Evolutionary conservation across 2,888 invertebrate genomes (phyloP), one percentile per base, ranked within the genome.

Genomic region (Asteroscopus sphinx): DNA sequence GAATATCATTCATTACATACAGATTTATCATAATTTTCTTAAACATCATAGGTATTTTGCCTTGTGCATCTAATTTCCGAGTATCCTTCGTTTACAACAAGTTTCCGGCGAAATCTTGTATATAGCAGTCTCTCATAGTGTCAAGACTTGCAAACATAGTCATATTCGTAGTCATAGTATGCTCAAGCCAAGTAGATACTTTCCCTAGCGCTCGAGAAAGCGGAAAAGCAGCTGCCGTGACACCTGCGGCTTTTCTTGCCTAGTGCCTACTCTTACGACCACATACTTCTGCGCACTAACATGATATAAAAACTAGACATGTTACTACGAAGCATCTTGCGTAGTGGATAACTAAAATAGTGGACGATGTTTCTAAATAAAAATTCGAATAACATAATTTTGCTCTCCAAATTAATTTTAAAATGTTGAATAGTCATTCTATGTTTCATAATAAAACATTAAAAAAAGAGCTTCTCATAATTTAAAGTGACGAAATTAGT

Each of bases 151-250:
- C 25, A 68, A 65, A 55, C 53, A 40, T 25, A 57, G 51, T 68
- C 48, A 58, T 59, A 73, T 67, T 69, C 40, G 15, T 47, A 45
- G 36, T 36, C 35, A 54, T 59, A 32, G 49, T 39, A 59, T 16
- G 45, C 33, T 56, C 52, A 25, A 47, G 47, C 49, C 41, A 52
- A 53, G 49, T 70, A 41, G 42, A 47, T 58, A 82, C 86, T 87
- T 87, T 86, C 79, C 81, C 80, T 79, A 63, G 73, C 54, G 68
- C 68, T 75, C 73, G 85, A 82, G 92, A 92, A 92, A 92, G 91
- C 90, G 90, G 90, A 91, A 91, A 92, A 91, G 80, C 84, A 76
- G 72, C 79, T 70, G 73, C 73, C 81, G 78, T 79, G 80, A 81
- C 80, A 79, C 71, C 65, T 72, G 73, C 64, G 60, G 79, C 80